Evolutionary conservation across 2,888 invertebrate species (phyloP).

Genomic region (Sphaeridia pumilis): DNA sequence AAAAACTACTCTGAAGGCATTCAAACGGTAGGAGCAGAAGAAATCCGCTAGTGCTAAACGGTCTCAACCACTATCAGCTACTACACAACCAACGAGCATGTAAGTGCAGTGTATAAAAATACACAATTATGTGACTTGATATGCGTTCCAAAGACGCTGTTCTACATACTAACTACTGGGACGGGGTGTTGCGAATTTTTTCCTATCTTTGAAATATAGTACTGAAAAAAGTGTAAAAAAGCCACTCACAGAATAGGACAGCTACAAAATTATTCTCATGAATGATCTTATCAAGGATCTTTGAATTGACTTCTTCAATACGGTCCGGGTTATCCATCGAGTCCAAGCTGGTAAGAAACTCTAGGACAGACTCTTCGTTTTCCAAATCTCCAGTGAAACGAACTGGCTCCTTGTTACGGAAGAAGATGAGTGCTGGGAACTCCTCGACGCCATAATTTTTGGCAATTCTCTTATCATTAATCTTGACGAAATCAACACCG

Average conservation of each 20-base stretch:
- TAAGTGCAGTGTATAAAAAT: too few relatives aligned
- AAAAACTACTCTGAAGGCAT: too few relatives aligned
- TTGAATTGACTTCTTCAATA: slow-evolving; percentile 88
- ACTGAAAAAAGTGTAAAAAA: slow-evolving; percentile 1
- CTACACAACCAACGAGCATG: too few relatives aligned
- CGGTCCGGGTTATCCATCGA: slow-evolving; percentile 89
- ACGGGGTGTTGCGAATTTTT: too few relatives aligned
- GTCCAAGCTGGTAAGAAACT: slow-evolving; percentile 85
- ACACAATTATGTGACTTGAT: too few relatives aligned
- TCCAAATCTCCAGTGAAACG: slow-evolving; percentile 70
- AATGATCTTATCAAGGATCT: slow-evolving; percentile 76
- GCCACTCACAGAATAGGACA: slow-evolving; percentile 29
- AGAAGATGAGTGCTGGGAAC: slow-evolving; percentile 93
- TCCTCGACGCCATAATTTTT: slow-evolving; percentile 91
- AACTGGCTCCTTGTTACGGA: slow-evolving; percentile 90
- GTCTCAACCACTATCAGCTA: too few relatives aligned
- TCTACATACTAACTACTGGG: too few relatives aligned
- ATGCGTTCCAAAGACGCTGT: too few relatives aligned
- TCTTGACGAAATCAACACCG: slow-evolving; percentile 89
- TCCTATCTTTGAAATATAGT: too few relatives aligned
- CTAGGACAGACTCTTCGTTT: slow-evolving; percentile 62
- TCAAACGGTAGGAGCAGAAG: too few relatives aligned
- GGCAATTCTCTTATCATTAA: slow-evolving; percentile 90
- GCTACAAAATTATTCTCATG: slow-evolving; percentile 39
- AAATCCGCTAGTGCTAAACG: too few relatives aligned